These are phyloP conservation scores for Drusus annulatus DNA, from an alignment of 1,140 invertebrate species.

Conservation along the genomic window DNA sequence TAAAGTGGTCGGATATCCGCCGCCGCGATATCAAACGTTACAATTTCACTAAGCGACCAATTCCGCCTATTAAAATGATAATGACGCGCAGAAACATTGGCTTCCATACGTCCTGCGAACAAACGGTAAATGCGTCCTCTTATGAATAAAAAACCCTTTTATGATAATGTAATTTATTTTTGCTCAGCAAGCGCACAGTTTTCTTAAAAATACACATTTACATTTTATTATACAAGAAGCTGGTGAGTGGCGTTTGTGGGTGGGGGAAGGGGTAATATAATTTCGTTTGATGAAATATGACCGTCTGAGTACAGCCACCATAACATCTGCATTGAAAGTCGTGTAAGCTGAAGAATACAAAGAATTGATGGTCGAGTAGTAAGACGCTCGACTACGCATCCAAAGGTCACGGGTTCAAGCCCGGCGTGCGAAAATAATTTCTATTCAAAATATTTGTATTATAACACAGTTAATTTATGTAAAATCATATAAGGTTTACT, in stretches of 20 bases:
- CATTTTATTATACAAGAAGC: slow-evolving; percentile 53
- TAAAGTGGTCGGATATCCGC: slow-evolving; percentile 30
- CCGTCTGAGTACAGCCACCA: slow-evolving; percentile 9
- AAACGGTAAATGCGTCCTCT: slow-evolving; percentile 46
- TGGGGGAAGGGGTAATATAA: slow-evolving; percentile 30
- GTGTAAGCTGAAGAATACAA: not conserved
- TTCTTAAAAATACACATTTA: slow-evolving; percentile 59
- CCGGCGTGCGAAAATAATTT: too few species aligned
- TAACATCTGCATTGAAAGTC: slow-evolving; percentile 18
- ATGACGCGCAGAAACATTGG: slow-evolving; percentile 42
- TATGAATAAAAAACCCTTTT: slow-evolving; percentile 58
- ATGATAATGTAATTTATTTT: slow-evolving; percentile 59
- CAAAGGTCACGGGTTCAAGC: too few species aligned
- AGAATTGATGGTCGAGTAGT: too few species aligned
- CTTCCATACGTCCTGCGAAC: slow-evolving; percentile 20
- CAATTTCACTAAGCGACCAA: slow-evolving; percentile 24
- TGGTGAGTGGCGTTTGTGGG: slow-evolving; percentile 38
- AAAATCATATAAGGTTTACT: too few species aligned
- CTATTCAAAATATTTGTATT: too few species aligned
- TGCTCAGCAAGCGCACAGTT: slow-evolving; percentile 54
- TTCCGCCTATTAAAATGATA: slow-evolving; percentile 34
- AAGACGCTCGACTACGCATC: too few species aligned
- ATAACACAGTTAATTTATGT: too few species aligned
- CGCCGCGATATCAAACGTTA: slow-evolving; percentile 3
- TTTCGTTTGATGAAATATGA: slow-evolving; percentile 45